Percentiles rank a stretch among this genome's conserved stretches.
phyloP scores from a whole-genome alignment of 2,888 invertebrate species.

The Lacanobia oleracea region DNA sequence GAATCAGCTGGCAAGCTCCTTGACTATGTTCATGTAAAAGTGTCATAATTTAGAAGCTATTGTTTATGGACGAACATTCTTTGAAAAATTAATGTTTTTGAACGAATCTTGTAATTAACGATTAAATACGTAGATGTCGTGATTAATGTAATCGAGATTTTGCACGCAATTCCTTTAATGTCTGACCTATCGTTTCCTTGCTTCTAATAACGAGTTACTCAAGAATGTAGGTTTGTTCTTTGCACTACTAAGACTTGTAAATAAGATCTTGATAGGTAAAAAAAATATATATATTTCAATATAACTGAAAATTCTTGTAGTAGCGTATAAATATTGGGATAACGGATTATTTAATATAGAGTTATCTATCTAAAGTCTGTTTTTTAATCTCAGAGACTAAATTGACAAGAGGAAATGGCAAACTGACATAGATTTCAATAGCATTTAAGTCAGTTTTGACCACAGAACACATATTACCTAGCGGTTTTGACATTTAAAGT shows the following conservation, averaged over 20 bases:
- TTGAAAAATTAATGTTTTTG: background rate
- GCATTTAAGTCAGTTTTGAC: too few species aligned
- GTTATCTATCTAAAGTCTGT: constrained; percentile 3
- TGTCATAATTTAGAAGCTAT: background rate
- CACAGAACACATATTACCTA: too few species aligned
- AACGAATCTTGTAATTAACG: background rate
- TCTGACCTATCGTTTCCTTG: constrained; percentile 6
- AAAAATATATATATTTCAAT: constrained; percentile 19
- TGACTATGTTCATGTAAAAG: background rate
- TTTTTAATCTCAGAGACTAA: too few species aligned
- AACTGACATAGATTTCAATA: too few species aligned
- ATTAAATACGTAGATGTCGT: background rate
- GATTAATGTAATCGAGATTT: background rate
- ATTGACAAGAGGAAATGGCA: too few species aligned
- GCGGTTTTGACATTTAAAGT: too few species aligned
- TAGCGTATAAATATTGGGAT: constrained; percentile 4
- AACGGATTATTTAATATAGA: constrained; percentile 34
- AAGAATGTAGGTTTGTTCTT: constrained; percentile 14
- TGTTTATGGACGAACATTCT: background rate
- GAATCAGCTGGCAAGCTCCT: constrained; percentile 2
- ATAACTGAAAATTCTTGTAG: constrained; percentile 34
- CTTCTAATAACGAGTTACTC: constrained; percentile 13
- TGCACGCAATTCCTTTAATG: constrained; percentile 34
- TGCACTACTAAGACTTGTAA: constrained; percentile 51
- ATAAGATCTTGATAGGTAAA: constrained; percentile 47